phyloP scores from a whole-genome alignment of 2,113 vertebrate species.

The Hypanus sabinus region DNA sequence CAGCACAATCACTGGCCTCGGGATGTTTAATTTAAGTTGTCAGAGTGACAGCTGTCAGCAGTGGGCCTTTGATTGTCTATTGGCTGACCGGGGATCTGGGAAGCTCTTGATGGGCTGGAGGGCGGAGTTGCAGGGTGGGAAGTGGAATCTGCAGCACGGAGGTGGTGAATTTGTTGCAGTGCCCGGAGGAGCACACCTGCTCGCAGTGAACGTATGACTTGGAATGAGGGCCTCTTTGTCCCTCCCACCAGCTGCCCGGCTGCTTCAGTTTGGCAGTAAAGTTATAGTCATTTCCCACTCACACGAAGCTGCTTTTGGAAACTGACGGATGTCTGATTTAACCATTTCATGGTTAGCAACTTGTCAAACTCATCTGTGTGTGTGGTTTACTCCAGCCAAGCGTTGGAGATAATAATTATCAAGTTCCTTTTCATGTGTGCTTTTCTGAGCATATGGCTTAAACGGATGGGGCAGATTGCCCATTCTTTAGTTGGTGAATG shows the following conservation, averaged over 20 bases:
- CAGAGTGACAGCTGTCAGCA: no score
- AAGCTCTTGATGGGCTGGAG: background rate
- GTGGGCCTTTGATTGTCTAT: background rate
- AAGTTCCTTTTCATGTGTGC: background rate
- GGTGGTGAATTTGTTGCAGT: background rate
- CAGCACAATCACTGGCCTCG: background rate
- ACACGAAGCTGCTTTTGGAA: background rate
- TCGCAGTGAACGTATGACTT: background rate
- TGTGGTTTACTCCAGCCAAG: background rate
- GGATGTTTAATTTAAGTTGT: background rate
- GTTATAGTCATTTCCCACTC: no score
- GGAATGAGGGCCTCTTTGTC: background rate
- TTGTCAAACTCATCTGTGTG: background rate
- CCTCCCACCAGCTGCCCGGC: background rate
- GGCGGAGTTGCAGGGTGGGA: no score
- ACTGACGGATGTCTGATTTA: background rate
- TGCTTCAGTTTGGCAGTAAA: background rate
- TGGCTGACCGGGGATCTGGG: background rate
- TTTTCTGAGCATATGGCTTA: background rate
- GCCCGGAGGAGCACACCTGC: background rate
- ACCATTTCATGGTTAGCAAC: background rate
- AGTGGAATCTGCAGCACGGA: background rate
- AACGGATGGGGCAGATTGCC: background rate
- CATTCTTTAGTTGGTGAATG: background rate
- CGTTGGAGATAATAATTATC: background rate